Base-by-base conservation (phyloP, 2,797 vertebrate genomes). In the Sebastes oblongus region DNA sequence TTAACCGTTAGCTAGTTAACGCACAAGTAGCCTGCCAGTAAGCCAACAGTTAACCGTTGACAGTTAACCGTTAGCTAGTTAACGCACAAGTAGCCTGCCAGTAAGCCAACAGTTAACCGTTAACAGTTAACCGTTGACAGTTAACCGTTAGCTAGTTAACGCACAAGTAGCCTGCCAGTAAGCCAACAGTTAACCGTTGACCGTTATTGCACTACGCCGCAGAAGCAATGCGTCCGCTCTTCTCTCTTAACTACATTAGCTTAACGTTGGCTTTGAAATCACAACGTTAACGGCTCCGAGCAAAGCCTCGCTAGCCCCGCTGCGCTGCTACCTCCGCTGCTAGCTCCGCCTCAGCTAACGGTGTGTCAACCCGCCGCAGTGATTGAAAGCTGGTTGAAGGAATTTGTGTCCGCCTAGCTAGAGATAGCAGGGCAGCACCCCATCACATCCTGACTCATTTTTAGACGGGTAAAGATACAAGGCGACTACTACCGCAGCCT, bases 301-400 rank as follows among this genome's bases (percentile, higher is more conserved):
- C 32, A 34, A 42, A 42, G 39, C 39, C 39, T 42, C 39, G 39
- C 39, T 42, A 42, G 39, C 39, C 1, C 39, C 39, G 39, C 34
- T 8, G 12, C 34, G 34, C 34, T 36, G 36, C 36, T 39, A 72
- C 62, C 86, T 25, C 78, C 32, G 32, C 32, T 34, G 36, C 39
- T 42, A 72, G 62, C 86, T 25, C 78, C 89, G 86, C 88, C 86
- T 81, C 82, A 4, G 80, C 84, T 89, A 72, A 76, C 20, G 89
- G 29, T 34, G 79, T 75, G 89, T 85, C 81, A 77, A 69, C 60
- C 60, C 39, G 39, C 91, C 85, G 92, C 92, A 91, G 92, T 90
- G 93, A 91, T 89, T 90, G 81, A 86, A 88, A 86, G 72, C 73
- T 89, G 86, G 69, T 90, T 78, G 80, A 76, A 90, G 89, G 90